Base-by-base conservation (phyloP, 2,888 invertebrate species). In the Pimpla rufipes region DNA sequence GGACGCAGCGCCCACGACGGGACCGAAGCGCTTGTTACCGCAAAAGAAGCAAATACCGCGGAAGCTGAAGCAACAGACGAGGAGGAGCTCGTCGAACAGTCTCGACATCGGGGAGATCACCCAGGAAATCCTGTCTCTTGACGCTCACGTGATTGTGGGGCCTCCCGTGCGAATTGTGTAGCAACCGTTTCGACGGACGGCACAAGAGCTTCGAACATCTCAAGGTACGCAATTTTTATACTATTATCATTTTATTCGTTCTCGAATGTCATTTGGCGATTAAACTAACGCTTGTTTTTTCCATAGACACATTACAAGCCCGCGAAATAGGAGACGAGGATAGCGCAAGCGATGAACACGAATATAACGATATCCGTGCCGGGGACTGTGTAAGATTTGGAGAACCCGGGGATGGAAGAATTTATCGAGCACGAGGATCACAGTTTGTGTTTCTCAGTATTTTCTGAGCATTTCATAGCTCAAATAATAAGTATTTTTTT, bases 351-450 rank as follows among this genome's bases (percentile, higher is more conserved):
- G 87, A 70, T 94, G 91, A 85, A 90, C 93, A 86, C 90, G 11
- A 94, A 91, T 85, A 90, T 92, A 59, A 89, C 89, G 13, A 89
- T 91, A 86, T 84, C 90, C 3, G 87, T 89, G 47, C 85, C 90
- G 2, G 88, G 87, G 62, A 84, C 89, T 55, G 89, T 89, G 23
- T 91, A 91, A 40, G 85, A 55, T 67, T 83, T 90, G 5, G 92
- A 94, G 91, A 87, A 94, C 84, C 94, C 95, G 62, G 95, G 95
- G 83, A 95, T 96, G 90, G 95, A 95, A 84, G 97, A 97, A 92
- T 97, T 97, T 92, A 97, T 97, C 87, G 97, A 97, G 89, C 96
- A 97, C 0, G 97, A 97, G 92, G 97, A 97, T 93, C 95, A 97
- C 93, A 96, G n/a, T n/a, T n/a, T n/a, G n/a, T n/a, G n/a, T n/a